Base-by-base conservation (phyloP, 2,888 invertebrate species). In the Meganola albula region DNA sequence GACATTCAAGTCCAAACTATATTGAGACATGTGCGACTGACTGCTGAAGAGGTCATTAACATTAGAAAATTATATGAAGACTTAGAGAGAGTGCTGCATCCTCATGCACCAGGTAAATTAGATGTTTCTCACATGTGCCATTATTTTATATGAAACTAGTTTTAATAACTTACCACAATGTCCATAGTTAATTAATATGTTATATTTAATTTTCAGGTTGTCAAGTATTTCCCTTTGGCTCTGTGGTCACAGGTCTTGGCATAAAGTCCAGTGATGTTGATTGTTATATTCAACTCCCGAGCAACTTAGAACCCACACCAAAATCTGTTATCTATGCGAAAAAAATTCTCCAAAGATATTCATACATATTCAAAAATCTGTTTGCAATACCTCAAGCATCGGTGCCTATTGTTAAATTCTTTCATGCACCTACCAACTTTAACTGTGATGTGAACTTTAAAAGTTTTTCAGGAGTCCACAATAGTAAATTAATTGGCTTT, bases 371-470 rank as follows among this genome's bases (percentile, higher is more conserved):
- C 53, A 49, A 62, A 0, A 71, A 90, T 12, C 59, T 91, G n/a
- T 63, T 90, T 35, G 82, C 89, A 1, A 91, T 93, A 49, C 86
- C 89, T 0, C 68, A 72, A 20, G 93, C 94, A 0, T 90, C 90
- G 58, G 91, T 92, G 0, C 95, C 95, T 0, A 92, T 95, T 36
- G 88, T 95, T 0, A 93, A 92, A 55, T 92, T 92, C 57, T 71
- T 79, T 8, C 92, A 93, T 51, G 48, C 62, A 3, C 76, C 82
- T 0, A 91, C 91, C 0, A 74, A 84, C 0, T 83, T 89, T 2
- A 83, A 87, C 30, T 90, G 93, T 52, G 95, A 95, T 66, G 74
- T 95, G 4, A 93, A 91, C 40, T 90, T 93, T 51, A 90, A 88
- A 42, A 91, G 90, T 52, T 75, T 87, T 12, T 69, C 90, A 1